These are phyloP conservation scores for Nomada flava DNA, from an alignment of 2,888 invertebrate species.

Conservation along the genomic window DNA sequence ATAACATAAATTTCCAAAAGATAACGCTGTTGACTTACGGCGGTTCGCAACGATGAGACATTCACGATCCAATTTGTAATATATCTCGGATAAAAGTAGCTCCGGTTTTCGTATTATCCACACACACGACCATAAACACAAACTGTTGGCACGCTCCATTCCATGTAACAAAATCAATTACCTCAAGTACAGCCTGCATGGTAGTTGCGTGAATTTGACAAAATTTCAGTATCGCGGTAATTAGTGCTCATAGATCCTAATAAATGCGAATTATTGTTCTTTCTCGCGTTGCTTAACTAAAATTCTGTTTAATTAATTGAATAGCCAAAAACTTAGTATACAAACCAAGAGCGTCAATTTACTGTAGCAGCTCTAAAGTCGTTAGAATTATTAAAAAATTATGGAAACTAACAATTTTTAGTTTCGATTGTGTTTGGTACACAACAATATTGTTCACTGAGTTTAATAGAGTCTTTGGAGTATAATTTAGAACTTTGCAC, in stretches of 20 bases:
- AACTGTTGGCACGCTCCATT: slow-evolving; percentile 37
- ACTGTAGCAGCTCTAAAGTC: too few species aligned
- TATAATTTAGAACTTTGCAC: too few species aligned
- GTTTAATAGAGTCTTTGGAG: too few species aligned
- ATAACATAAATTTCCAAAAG: slow-evolving; percentile 17
- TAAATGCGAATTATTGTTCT: too few species aligned
- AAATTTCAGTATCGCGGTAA: slow-evolving; percentile 8
- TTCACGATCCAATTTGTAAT: slow-evolving; percentile 51
- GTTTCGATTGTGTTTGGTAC: too few species aligned
- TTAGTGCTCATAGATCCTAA: background rate
- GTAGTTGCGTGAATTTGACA: background rate
- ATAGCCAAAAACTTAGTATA: too few species aligned
- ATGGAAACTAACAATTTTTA: too few species aligned
- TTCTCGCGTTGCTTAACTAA: too few species aligned
- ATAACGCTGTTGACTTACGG: slow-evolving; percentile 31
- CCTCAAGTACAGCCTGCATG: slow-evolving; percentile 7
- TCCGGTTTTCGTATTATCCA: slow-evolving; percentile 28
- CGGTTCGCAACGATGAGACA: slow-evolving; percentile 12
- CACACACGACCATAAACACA: slow-evolving; percentile 34
- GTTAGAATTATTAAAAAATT: too few species aligned
- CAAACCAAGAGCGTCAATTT: too few species aligned
- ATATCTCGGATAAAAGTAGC: slow-evolving; percentile 50
- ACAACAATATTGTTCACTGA: too few species aligned
- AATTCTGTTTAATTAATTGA: too few species aligned
- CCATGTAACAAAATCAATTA: slow-evolving; percentile 42